These are phyloP conservation scores for Sesamia nonagrioides DNA, from an alignment of 1,140 invertebrate genomes.

Conservation along the genomic window DNA sequence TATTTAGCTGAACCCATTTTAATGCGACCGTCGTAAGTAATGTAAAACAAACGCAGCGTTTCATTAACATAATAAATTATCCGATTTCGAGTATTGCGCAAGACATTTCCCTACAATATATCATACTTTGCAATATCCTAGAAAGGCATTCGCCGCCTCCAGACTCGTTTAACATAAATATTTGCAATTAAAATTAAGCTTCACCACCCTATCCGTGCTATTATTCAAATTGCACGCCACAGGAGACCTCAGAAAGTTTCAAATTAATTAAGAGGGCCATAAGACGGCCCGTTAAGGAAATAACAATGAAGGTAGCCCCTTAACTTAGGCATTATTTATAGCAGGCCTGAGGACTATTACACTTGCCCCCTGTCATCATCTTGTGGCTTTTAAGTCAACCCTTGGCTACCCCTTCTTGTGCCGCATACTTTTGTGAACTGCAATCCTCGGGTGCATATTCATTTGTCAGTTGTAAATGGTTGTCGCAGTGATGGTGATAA, in stretches of 20 bases:
- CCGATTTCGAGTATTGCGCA: conserved; percentile 47
- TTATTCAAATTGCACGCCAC: conserved; percentile 87
- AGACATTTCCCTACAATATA: conserved; percentile 70
- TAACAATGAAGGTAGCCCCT: conserved; percentile 77
- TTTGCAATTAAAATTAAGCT: conserved; percentile 87
- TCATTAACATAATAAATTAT: conserved; percentile 50
- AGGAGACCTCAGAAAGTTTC: conserved; percentile 86
- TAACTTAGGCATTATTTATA: conserved; percentile 80
- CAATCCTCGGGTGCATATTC: conserved; percentile 62
- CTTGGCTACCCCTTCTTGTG: conserved; percentile 63
- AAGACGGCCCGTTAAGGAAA: conserved; percentile 86
- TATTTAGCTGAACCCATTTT: neutral
- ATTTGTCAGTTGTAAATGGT: conserved; percentile 52
- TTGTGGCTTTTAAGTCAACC: conserved; percentile 67
- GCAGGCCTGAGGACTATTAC: conserved; percentile 76
- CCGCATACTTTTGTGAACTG: conserved; percentile 63
- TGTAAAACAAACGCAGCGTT: conserved; percentile 43
- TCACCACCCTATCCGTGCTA: conserved; percentile 82
- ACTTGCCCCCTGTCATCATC: conserved; percentile 69
- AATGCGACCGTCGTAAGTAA: conserved; percentile 30
- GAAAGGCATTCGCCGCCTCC: conserved; percentile 64
- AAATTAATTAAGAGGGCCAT: conserved; percentile 87
- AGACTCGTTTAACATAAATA: conserved; percentile 85
- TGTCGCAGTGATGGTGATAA: conserved; percentile 35
- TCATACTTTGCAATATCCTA: conserved; percentile 79